A percentile compares a stretch with the other conserved stretches of the same genome.
These are phyloP conservation scores for Bactericera cockerelli DNA, from an alignment of 1,140 invertebrate genomes.

Conservation along the genomic window DNA sequence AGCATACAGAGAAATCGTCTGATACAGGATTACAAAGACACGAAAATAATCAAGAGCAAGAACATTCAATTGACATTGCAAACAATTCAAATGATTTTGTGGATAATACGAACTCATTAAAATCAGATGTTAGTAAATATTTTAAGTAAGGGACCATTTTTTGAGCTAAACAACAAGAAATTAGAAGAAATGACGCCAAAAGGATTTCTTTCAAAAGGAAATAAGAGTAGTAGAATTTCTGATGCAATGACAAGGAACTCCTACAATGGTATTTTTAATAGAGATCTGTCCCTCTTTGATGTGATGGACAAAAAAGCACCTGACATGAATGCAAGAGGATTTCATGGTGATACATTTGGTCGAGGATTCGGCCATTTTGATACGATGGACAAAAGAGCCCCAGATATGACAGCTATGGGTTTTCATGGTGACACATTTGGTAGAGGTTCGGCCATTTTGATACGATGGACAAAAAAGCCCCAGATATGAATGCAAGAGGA, in stretches of 20 bases:
- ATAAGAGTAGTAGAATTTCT: no score
- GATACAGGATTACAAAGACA: no score
- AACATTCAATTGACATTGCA: no score
- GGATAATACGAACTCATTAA: no score
- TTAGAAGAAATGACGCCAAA: conserved; percentile 10
- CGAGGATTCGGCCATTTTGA: conserved; percentile 26
- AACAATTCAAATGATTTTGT: no score
- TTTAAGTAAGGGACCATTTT: no score
- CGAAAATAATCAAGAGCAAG: no score
- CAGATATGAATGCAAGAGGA: conserved; percentile 13
- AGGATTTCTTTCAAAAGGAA: conserved; percentile 13
- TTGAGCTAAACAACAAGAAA: no score
- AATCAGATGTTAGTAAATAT: no score
- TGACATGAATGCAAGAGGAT: conserved; percentile 23
- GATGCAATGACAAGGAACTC: conserved; percentile 26
- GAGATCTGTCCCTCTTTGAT: conserved; percentile 30
- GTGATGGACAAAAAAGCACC: conserved; percentile 27
- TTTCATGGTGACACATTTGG: conserved; percentile 14
- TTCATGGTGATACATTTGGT: conserved; percentile 24
- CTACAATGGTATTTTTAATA: conserved; percentile 32
- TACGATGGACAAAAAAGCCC: not conserved
- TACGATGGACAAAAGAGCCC: conserved; percentile 15
- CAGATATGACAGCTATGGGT: conserved; percentile 14
- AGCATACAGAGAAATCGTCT: no score
- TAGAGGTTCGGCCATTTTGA: conserved; percentile 14